Evolutionary conservation across 2,888 invertebrate species (phyloP), one percentile per base, ranked within the genome.

Genomic region (Mystacides longicornis): DNA sequence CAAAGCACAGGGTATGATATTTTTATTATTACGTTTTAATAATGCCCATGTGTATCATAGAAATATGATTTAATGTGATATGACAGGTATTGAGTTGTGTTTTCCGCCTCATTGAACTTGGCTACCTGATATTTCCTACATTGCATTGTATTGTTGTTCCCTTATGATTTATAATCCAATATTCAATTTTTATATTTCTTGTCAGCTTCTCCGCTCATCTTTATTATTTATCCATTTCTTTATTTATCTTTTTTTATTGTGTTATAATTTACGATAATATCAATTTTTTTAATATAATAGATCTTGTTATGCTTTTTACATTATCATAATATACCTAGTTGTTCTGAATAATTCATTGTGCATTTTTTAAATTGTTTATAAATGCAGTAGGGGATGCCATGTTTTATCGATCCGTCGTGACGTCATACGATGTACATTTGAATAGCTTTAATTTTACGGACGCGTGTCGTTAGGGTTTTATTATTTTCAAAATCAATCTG

Each of bases 31-130:
- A 16, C 16, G 7, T 37, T 37, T 37, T 14, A 4, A 7, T 37
- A 14, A 37, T 7, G 4, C 20, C 11, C 3, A 19, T 46, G 46
- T 18, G 46, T 14, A 5, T 50, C 33, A 23, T 50, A 37, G 47
- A 54, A 45, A 74, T 77, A 76, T 77, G 77, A 76, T 75, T 69
- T 75, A 70, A 77, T 75, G 68, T 71, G 72, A 75, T 76, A 68
- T 74, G 77, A 74, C 77, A 76, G 69, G 69, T 70, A 65, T 69
- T 68, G 67, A 69, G 71, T 71, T 71, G 50, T 54, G 22, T 50
- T 51, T 51, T n/a, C 50, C 27, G 56, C 54, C 60, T 58, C 55
- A 58, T 62, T 56, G 54, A 31, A 27, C 16, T 37, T n/a, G 37
- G 51, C 57, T 60, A 60, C 58, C 58, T 60, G 57, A 31, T 52